phyloP scores from a whole-genome alignment of 2,888 invertebrate species.

The Harpagoxenus sublaevis region DNA sequence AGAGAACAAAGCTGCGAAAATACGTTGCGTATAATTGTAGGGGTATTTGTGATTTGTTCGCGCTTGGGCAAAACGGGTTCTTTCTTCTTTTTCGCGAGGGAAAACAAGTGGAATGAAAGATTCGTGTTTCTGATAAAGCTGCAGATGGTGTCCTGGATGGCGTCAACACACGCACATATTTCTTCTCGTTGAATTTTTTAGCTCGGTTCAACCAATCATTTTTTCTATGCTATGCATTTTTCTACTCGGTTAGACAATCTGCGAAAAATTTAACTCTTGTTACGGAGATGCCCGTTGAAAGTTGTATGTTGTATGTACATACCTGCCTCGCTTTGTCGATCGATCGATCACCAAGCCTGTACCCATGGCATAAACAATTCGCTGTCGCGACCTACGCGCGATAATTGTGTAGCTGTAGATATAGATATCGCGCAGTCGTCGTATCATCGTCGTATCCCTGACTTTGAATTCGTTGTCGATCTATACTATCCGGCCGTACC shows the following conservation, averaged over 20 bases:
- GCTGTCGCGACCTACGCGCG: not conserved
- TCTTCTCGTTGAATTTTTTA: constrained; percentile 7
- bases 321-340: not conserved
- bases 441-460: constrained; percentile 59
- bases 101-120: not conserved
- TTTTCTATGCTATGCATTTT: not conserved
- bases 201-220: not conserved
- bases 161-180: not conserved
- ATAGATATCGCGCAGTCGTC: not conserved
- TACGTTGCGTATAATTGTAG: not conserved
- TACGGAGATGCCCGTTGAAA: not conserved
- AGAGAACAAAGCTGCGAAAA: not conserved
- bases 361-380: constrained; percentile 4
- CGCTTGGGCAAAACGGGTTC: not conserved
- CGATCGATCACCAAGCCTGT: not conserved
- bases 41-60: not conserved
- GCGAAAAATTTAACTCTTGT: not conserved
- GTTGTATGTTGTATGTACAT: not conserved
- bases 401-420: not conserved
- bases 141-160: too few species aligned
- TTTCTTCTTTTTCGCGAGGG: not conserved
- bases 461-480: constrained; percentile 69
- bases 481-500: constrained; percentile 55
- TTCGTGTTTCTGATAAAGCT: not conserved
- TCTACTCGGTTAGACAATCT: not conserved